phyloP scores from a whole-genome alignment of 2,797 vertebrate species.

The Hybognathus amarus region DNA sequence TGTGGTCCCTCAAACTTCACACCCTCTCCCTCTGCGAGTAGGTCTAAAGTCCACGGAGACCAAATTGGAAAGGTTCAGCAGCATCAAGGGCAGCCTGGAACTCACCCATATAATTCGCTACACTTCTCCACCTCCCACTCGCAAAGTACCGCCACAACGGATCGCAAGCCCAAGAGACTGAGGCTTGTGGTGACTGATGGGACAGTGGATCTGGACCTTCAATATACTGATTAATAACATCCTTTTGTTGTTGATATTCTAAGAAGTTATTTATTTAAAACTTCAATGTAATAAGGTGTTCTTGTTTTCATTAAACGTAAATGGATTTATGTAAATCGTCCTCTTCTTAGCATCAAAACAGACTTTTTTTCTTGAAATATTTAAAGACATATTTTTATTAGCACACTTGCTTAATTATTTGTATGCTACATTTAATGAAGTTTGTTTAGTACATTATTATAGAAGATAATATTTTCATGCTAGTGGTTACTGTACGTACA shows the following conservation, averaged over 20 bases:
- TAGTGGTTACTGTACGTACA: conserved; percentile 30
- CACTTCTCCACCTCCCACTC: conserved; percentile 74
- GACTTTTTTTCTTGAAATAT: conserved; percentile 41
- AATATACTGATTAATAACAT: conserved; percentile 80
- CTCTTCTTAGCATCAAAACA: conserved; percentile 48
- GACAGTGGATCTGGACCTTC: conserved; percentile 88
- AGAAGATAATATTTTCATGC: conserved; percentile 47
- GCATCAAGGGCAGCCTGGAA: conserved; percentile 73
- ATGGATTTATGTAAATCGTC: conserved; percentile 37
- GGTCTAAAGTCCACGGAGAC: conserved; percentile 71
- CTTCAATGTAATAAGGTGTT: conserved; percentile 42
- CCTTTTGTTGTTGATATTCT: conserved; percentile 16
- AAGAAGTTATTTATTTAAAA: conserved; percentile 56
- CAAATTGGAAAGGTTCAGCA: conserved; percentile 72
- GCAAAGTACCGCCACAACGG: conserved; percentile 67
- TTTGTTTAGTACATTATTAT: conserved; percentile 51
- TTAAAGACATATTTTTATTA: conserved; percentile 50
- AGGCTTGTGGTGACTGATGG: conserved; percentile 90
- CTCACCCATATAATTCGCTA: conserved; percentile 70
- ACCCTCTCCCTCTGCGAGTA: conserved; percentile 70
- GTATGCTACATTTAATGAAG: conserved; percentile 21
- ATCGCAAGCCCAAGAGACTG: conserved; percentile 86
- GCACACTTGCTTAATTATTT: conserved; percentile 32
- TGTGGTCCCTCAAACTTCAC: conserved; percentile 74
- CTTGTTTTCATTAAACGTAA: conserved; percentile 32